Evolutionary conservation across 2,113 vertebrate species (phyloP).

Genomic region (Hoplias malabaricus): DNA sequence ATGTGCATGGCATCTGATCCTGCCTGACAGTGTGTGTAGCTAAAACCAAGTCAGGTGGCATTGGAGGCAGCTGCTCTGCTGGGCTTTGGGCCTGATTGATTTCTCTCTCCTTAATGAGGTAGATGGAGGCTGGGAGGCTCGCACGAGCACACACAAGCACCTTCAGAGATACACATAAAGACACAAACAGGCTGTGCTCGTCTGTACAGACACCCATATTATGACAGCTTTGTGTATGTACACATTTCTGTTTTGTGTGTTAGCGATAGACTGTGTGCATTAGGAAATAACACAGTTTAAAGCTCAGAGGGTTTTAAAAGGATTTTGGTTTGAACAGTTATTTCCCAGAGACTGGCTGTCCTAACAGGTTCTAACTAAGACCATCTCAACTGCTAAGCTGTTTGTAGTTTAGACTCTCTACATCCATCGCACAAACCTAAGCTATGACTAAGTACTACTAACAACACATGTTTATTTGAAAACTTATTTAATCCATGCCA

Average conservation of each 20-base stretch:
- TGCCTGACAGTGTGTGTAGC: constrained; percentile 25
- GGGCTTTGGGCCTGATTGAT: constrained; percentile 72
- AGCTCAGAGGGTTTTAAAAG: background rate
- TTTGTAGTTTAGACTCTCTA: too few species aligned
- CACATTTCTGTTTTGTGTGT: constrained; percentile 43
- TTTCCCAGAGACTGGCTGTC: too few species aligned
- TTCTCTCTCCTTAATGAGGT: constrained; percentile 73
- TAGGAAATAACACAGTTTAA: background rate
- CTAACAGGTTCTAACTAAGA: too few species aligned
- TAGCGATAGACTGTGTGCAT: constrained; percentile 24
- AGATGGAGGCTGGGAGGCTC: constrained; percentile 57
- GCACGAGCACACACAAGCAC: background rate
- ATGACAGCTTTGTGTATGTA: constrained; percentile 25
- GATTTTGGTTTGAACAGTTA: background rate
- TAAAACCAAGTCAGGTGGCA: constrained; percentile 59
- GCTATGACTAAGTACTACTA: too few species aligned
- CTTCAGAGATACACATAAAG: background rate
- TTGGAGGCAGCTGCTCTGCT: constrained; percentile 60
- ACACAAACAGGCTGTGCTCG: constrained; percentile 61
- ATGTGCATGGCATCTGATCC: background rate
- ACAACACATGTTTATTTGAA: too few species aligned
- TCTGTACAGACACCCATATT: constrained; percentile 53
- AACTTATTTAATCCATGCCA: too few species aligned
- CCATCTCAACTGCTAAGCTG: too few species aligned
- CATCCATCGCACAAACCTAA: too few species aligned